A percentile compares a stretch with the other conserved stretches of the same genome.
These are phyloP conservation scores for Malacosoma neustria DNA, from an alignment of 2,888 invertebrate species.

Conservation along the genomic window DNA sequence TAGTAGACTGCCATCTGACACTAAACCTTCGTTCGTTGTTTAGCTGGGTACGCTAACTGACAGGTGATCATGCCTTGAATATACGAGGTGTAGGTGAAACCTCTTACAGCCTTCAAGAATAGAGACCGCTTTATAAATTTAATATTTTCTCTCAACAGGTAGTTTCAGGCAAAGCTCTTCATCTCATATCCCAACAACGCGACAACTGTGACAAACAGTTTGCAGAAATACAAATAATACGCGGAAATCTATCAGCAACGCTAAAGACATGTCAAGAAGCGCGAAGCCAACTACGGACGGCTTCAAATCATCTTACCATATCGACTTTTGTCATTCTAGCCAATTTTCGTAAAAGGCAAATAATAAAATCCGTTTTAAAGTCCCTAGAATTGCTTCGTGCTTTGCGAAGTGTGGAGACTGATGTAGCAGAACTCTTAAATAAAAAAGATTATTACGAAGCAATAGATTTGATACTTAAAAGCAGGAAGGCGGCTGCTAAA, in stretches of 20 bases:
- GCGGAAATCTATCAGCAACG: conserved; percentile 80
- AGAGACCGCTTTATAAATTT: not conserved
- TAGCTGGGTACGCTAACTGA: too few species aligned
- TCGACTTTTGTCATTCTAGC: conserved; percentile 92
- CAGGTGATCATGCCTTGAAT: too few species aligned
- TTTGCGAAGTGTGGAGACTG: conserved; percentile 87
- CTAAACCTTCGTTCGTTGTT: too few species aligned
- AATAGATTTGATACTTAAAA: conserved; percentile 90
- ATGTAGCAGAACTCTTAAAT: conserved; percentile 85
- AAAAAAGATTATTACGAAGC: conserved; percentile 93
- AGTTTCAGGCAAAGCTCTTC: conserved; percentile 94
- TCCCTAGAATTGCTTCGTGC: conserved; percentile 74
- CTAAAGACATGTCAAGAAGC: conserved; percentile 83
- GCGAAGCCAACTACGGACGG: conserved; percentile 81
- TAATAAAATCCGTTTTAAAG: conserved; percentile 85
- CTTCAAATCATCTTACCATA: conserved; percentile 87
- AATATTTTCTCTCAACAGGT: conserved; percentile 60
- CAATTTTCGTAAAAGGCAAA: conserved; percentile 91
- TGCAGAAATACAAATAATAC: conserved; percentile 81
- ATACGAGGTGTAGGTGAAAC: too few species aligned
- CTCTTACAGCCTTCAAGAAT: too few species aligned
- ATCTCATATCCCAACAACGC: conserved; percentile 93
- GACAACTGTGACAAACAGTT: conserved; percentile 91
- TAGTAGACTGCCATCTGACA: too few species aligned
- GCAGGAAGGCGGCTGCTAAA: conserved; percentile 87